Percentiles rank a stretch among this genome's conserved stretches.
Evolutionary conservation across 2,888 invertebrate genomes (phyloP).

Genomic region (Minunthozetes semirufus): DNA sequence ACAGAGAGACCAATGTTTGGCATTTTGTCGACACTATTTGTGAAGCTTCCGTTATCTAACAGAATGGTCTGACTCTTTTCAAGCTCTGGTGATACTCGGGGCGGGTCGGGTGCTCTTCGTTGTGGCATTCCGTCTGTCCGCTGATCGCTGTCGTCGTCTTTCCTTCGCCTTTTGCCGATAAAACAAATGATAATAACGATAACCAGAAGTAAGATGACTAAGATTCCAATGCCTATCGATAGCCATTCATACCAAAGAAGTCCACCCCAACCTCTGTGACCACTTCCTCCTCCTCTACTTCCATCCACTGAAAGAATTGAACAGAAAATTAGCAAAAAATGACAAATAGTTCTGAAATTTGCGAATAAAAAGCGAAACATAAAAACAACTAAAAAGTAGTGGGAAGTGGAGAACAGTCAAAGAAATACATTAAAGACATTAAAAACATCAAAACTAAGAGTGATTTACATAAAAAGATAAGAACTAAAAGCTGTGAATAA

Average conservation of each 20-base stretch:
- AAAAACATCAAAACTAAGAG: background rate
- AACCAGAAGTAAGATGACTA: slow-evolving; percentile 15
- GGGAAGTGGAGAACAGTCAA: background rate
- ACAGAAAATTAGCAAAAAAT: background rate
- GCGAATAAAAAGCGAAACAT: no score
- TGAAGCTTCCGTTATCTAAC: slow-evolving; percentile 23
- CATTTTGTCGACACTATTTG: slow-evolving; percentile 13
- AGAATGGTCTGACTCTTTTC: slow-evolving; percentile 9
- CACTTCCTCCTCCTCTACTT: background rate
- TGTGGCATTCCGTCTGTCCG: background rate
- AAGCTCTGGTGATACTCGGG: background rate
- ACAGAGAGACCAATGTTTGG: background rate
- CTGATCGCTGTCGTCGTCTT: background rate
- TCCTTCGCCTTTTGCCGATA: background rate
- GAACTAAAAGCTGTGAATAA: no score
- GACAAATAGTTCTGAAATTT: background rate
- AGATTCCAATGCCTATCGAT: slow-evolving; percentile 2
- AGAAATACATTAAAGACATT: background rate
- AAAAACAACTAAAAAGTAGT: no score
- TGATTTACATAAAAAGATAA: background rate
- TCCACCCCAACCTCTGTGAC: background rate
- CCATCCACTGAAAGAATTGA: background rate
- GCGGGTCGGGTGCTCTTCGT: slow-evolving; percentile 4
- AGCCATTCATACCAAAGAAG: slow-evolving; percentile 22
- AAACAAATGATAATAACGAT: slow-evolving; percentile 27